These are phyloP conservation scores for Epicampocera succincta DNA, from an alignment of 2,888 invertebrate species.

Conservation along the genomic window DNA sequence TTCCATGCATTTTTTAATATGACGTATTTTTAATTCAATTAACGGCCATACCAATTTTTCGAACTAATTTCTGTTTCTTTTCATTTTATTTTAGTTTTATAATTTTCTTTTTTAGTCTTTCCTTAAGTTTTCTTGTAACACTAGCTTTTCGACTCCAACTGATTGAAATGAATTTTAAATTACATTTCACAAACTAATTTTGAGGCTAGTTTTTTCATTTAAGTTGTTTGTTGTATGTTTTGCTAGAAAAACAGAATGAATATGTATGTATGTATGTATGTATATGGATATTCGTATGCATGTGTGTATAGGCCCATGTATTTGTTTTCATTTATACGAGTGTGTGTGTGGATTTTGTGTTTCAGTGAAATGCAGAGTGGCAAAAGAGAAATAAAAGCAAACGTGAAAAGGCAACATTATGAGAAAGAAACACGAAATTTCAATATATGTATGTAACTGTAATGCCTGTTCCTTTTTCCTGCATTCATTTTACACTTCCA, in stretches of 20 bases:
- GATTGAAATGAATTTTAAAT: conserved; percentile 54
- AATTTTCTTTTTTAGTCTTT: neutral
- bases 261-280: conserved; percentile 46
- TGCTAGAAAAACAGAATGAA: conserved; percentile 38
- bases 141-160: conserved; percentile 65
- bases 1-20: too few species aligned
- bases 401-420: conserved; percentile 60
- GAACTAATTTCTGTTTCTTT: neutral
- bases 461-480: conserved; percentile 6
- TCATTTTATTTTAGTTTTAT: conserved; percentile 8
- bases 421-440: conserved; percentile 59
- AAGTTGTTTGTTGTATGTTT: conserved; percentile 28
- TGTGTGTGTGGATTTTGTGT: neutral
- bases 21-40: too few species aligned
- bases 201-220: conserved; percentile 41
- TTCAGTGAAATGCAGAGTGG: too few species aligned
- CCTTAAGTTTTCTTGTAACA: conserved; percentile 53
- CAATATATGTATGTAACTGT: neutral
- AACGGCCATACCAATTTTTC: conserved; percentile 6
- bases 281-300: neutral
- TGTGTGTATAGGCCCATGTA: neutral
- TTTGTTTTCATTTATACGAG: neutral
- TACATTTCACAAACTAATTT: conserved; percentile 45
- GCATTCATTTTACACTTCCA: conserved; percentile 1
- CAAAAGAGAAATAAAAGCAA: conserved; percentile 28